These are phyloP conservation scores for Rhyacophila evoluta DNA, from an alignment of 2,888 invertebrate species.

Conservation along the genomic window DNA sequence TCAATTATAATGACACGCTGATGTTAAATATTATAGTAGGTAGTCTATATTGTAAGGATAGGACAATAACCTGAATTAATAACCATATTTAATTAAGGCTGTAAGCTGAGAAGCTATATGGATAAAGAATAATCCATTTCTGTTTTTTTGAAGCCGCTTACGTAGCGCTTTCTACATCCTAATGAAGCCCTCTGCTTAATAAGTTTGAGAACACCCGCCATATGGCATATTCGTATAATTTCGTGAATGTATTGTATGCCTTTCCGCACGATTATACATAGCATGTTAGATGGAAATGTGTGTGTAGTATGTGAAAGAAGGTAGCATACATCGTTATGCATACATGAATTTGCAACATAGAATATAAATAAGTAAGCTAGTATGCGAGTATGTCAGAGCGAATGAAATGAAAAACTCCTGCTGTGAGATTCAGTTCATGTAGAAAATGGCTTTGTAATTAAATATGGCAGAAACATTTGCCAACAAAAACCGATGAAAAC, in stretches of 20 bases:
- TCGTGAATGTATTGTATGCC: too few species aligned
- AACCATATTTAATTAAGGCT: background rate
- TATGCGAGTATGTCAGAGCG: background rate
- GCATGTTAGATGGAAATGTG: background rate
- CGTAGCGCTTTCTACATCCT: too few species aligned
- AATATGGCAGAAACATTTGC: conserved; percentile 22
- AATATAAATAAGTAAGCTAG: background rate
- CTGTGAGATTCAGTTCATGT: background rate
- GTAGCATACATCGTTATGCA: background rate
- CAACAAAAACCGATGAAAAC: background rate
- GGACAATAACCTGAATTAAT: too few species aligned
- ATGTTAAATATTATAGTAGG: too few species aligned
- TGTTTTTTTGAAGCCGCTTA: too few species aligned
- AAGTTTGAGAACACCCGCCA: too few species aligned
- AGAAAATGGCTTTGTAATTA: conserved; percentile 17
- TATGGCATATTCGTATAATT: too few species aligned
- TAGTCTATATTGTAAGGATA: too few species aligned
- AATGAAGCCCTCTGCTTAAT: too few species aligned
- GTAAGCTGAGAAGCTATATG: background rate
- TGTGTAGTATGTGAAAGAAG: background rate
- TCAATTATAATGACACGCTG: too few species aligned
- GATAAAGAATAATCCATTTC: too few species aligned
- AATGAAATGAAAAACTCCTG: conserved; percentile 6
- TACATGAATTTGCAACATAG: background rate
- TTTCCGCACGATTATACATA: too few species aligned